phyloP scores from a whole-genome alignment of 2,113 vertebrate species.

The Thermophis baileyi region DNA sequence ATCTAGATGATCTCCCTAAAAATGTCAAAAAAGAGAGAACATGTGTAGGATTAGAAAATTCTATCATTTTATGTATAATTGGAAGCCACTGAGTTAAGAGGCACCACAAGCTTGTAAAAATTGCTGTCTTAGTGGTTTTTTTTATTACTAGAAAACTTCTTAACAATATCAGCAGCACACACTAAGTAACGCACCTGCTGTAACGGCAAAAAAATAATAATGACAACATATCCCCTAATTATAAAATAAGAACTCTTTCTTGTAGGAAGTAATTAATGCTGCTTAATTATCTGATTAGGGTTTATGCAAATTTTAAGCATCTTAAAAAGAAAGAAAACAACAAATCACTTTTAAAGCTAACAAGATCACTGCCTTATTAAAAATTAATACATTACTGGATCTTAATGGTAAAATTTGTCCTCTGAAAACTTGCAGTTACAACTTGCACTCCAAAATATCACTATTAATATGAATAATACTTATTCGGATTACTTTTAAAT shows the following conservation, averaged over 20 bases:
- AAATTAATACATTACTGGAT: slow-evolving; percentile 42
- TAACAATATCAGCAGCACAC: slow-evolving; percentile 22
- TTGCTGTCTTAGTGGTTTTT: not conserved
- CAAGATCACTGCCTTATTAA: slow-evolving; percentile 43
- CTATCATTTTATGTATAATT: not conserved
- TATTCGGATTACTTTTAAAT: slow-evolving; percentile 42
- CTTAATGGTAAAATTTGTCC: slow-evolving; percentile 43
- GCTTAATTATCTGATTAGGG: slow-evolving; percentile 16
- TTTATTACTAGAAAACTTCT: slow-evolving; percentile 13
- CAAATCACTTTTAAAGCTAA: slow-evolving; percentile 46
- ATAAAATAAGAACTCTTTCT: slow-evolving; percentile 24
- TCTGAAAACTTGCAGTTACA: slow-evolving; percentile 17
- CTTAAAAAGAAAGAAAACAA: slow-evolving; percentile 27
- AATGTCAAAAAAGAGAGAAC: not conserved
- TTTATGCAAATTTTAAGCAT: not conserved
- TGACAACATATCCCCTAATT: not conserved
- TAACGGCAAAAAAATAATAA: not conserved
- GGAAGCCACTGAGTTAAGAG: not conserved
- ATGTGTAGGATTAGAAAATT: not conserved
- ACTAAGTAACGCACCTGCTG: not conserved
- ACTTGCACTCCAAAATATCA: slow-evolving; percentile 37
- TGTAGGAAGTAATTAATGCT: slow-evolving; percentile 18
- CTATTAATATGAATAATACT: slow-evolving; percentile 44
- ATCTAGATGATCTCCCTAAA: not conserved
- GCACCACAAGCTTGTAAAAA: not conserved